Evolutionary conservation across 1,140 invertebrate species (phyloP), one percentile per base, ranked within the genome.

Genomic region (Elymnias hypermnestra): DNA sequence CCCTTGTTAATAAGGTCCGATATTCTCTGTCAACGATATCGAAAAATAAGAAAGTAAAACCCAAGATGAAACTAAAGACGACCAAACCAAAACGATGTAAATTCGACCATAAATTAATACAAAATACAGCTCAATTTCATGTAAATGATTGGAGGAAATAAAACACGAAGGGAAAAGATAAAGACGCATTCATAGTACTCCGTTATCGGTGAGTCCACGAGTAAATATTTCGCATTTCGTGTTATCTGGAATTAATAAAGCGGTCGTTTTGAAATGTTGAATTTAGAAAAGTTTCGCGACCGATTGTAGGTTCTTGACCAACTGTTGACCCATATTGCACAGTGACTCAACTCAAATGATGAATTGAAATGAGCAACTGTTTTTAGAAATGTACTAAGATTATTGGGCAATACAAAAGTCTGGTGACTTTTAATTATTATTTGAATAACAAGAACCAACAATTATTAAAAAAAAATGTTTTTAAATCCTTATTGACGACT

Each of bases 41-140:
- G 68, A 75, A 83, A 81, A 83, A 83, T 76, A 79, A 83, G 70
- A 79, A 78, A 76, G 70, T 69, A 72, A 72, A 71, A 76, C 62
- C 41, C 63, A 81, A 83, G 76, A 83, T 79, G 76, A 83, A 81
- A 76, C 66, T 67, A 61, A 83, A 83, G 75, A 83, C 68, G 67
- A 58, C 43, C 33, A 38, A 21, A 28, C 21, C 26, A 13, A 36
- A 18, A 35, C 44, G 55, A 45, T 49, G 42, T 26, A 66, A 64
- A 59, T 49, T 58, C 45, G 49, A 66, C 70, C 51, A 18, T 77
- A 74, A 40, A 9, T 1, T 4, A 14, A 8, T n/a, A 6, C 4
- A 12, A 4, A 8, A 17, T 59, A 63, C 38, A 46, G 57, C 52
- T 44, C 21, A 57, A 40, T 54, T 54, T 70, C 35, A 46, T 8